Evolutionary conservation across 2,888 invertebrate genomes (phyloP).

Genomic region (Campaea margaritaria): DNA sequence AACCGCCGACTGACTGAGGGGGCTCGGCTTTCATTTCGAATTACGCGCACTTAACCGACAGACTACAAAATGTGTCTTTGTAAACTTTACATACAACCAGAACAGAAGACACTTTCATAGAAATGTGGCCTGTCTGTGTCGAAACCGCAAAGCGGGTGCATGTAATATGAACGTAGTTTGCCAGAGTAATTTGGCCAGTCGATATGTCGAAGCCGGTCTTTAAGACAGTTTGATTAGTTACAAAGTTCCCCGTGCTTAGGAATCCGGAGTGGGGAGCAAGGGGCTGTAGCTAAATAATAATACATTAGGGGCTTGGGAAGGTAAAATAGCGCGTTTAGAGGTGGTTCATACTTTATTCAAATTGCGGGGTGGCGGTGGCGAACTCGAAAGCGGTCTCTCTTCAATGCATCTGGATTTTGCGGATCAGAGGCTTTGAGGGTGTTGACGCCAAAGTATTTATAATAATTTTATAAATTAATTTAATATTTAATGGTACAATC

Average conservation of each 20-base stretch:
- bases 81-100: conserved; percentile 22
- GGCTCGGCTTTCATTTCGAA: conserved; percentile 30
- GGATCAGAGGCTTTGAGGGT: conserved; percentile 8
- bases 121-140: conserved; percentile 22
- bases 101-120: conserved; percentile 30
- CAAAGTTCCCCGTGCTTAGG: conserved; percentile 55
- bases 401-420: conserved; percentile 14
- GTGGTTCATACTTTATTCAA: conserved; percentile 22
- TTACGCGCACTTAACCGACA: conserved; percentile 21
- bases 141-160: conserved; percentile 33
- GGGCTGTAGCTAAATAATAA: conserved; percentile 29
- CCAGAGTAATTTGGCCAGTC: conserved; percentile 65
- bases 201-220: conserved; percentile 70
- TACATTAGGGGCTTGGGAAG: conserved; percentile 24
- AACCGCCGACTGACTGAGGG: conserved; percentile 35
- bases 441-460: too few relatives aligned
- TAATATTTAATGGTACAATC: too few relatives aligned
- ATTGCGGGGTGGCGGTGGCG: not conserved
- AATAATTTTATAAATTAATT: too few relatives aligned
- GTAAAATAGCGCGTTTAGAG: conserved; percentile 22
- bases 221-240: conserved; percentile 79
- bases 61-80: conserved; percentile 3
- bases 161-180: conserved; percentile 42
- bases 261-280: conserved; percentile 39
- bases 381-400: conserved; percentile 8